These are phyloP conservation scores for Macrobrachium nipponense DNA, from an alignment of 1,140 invertebrate species.

Conservation along the genomic window DNA sequence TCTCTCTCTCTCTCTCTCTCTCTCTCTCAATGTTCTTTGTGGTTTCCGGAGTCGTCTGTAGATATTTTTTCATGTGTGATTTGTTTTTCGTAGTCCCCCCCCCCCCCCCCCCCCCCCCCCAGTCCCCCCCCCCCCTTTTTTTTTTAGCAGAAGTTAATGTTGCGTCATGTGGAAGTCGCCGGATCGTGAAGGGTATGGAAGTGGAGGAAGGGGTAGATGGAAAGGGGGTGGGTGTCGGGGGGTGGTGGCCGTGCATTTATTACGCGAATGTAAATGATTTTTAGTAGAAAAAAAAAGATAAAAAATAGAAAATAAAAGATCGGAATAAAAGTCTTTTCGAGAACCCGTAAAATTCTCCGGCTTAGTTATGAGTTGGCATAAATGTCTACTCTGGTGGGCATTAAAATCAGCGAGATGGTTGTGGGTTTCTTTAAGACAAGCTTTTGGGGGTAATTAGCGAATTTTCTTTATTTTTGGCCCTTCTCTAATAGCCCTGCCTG, in stretches of 20 bases:
- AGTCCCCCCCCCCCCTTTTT: too few species aligned
- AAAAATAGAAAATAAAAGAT: constrained; percentile 21
- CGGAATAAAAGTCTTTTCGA: constrained; percentile 50
- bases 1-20: too few species aligned
- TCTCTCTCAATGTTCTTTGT: too few species aligned
- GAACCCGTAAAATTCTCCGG: constrained; percentile 52
- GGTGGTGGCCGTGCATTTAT: background rate
- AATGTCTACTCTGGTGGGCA: constrained; percentile 49
- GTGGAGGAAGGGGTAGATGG: background rate
- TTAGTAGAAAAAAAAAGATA: constrained; percentile 48
- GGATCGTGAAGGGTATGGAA: background rate
- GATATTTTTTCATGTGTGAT: too few species aligned
- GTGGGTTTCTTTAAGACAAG: constrained; percentile 54
- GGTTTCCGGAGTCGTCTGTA: too few species aligned
- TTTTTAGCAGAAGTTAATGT: background rate
- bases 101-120: too few species aligned
- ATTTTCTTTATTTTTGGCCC: constrained; percentile 50
- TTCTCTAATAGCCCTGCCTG: constrained; percentile 13
- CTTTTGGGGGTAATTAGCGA: constrained; percentile 49
- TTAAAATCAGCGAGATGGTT: constrained; percentile 58
- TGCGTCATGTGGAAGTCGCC: constrained; percentile 7
- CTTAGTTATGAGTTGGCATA: constrained; percentile 56
- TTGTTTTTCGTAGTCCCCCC: too few species aligned
- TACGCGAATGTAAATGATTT: constrained; percentile 58
- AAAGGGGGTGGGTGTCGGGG: background rate